Evolutionary conservation across 1,140 invertebrate genomes (phyloP).

Genomic region (Physella acuta): DNA sequence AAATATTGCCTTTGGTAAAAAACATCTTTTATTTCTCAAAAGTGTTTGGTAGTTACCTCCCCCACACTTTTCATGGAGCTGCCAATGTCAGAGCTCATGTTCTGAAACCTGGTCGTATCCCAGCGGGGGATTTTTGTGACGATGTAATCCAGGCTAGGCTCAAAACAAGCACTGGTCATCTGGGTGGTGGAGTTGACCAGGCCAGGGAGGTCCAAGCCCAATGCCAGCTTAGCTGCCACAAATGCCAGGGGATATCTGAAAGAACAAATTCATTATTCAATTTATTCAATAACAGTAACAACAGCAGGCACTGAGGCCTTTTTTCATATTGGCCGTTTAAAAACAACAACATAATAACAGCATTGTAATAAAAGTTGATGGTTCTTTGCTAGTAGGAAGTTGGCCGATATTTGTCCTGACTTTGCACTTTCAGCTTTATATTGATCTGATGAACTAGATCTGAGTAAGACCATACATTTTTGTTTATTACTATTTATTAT

Average conservation of each 20-base stretch:
- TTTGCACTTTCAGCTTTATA: too few relatives aligned
- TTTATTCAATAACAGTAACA: too few relatives aligned
- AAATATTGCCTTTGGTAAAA: background rate
- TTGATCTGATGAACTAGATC: too few relatives aligned
- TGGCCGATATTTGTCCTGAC: too few relatives aligned
- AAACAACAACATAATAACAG: too few relatives aligned
- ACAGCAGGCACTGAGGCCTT: too few relatives aligned
- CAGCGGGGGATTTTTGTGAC: slow-evolving; percentile 50
- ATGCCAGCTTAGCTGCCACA: slow-evolving; percentile 46
- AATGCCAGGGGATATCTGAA: slow-evolving; percentile 49
- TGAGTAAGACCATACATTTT: too few relatives aligned
- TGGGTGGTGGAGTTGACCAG: slow-evolving; percentile 41
- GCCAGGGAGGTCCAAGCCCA: slow-evolving; percentile 40
- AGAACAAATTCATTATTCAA: too few relatives aligned
- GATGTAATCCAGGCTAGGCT: slow-evolving; percentile 49
- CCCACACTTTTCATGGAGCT: slow-evolving; percentile 53
- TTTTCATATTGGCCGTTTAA: too few relatives aligned
- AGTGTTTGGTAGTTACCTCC: slow-evolving; percentile 39
- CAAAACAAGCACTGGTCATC: slow-evolving; percentile 48
- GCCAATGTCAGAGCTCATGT: slow-evolving; percentile 43
- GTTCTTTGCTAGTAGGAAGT: too few relatives aligned
- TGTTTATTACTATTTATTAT: too few relatives aligned
- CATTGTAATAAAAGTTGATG: too few relatives aligned
- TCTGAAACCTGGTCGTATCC: slow-evolving; percentile 45
- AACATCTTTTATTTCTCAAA: background rate